Evolutionary conservation across 1,140 invertebrate species (phyloP).

Genomic region (Augochlora pura): DNA sequence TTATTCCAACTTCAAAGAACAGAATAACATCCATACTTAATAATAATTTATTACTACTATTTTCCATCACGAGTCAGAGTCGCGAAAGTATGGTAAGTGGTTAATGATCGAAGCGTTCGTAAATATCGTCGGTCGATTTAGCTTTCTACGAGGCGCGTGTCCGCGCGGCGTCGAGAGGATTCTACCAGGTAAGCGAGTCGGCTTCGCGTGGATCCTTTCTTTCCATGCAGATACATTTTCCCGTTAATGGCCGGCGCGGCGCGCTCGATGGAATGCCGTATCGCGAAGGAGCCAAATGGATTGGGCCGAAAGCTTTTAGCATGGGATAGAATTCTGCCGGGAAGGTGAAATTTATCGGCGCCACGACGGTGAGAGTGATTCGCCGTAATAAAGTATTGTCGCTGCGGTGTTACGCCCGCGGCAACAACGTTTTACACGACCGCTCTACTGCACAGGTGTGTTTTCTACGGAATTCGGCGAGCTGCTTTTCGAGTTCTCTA

Average conservation of each 20-base stretch:
- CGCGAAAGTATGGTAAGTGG: neutral
- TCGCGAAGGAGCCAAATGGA: slow-evolving; percentile 13
- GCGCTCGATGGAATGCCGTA: slow-evolving; percentile 1
- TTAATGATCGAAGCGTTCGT: slow-evolving; percentile 5
- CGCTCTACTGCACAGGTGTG: too few relatives aligned
- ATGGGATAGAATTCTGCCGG: slow-evolving; percentile 2
- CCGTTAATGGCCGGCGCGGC: slow-evolving; percentile 12
- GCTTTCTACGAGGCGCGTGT: neutral
- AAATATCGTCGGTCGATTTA: neutral
- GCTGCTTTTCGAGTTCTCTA: too few relatives aligned
- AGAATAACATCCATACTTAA: too few relatives aligned
- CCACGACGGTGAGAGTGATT: slow-evolving; percentile 7
- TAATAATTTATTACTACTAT: too few relatives aligned
- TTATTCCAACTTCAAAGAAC: too few relatives aligned
- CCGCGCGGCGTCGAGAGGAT: too few relatives aligned
- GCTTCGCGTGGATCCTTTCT: too few relatives aligned
- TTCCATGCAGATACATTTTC: neutral
- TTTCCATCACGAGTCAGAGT: too few relatives aligned
- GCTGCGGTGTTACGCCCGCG: neutral
- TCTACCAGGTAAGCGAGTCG: neutral
- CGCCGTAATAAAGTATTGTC: slow-evolving; percentile 41
- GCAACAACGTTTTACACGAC: too few relatives aligned
- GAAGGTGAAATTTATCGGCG: slow-evolving; percentile 39
- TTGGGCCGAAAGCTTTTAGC: slow-evolving; percentile 30
- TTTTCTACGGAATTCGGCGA: too few relatives aligned